Conservation (phyloP, 2,113 vertebrate genomes). For the Podocnemis expansa region DNA sequence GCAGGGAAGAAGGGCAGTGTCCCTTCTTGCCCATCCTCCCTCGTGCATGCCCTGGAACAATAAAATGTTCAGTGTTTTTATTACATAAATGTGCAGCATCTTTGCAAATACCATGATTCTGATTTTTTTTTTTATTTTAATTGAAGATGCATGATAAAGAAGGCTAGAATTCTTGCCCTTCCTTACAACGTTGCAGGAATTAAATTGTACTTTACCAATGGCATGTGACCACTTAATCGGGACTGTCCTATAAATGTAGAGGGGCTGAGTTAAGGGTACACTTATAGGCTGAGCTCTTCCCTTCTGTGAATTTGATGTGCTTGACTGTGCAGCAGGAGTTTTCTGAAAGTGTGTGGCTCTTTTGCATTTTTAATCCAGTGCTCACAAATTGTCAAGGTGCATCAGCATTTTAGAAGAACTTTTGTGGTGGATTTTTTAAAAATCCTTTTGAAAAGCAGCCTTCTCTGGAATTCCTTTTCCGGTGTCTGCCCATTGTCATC, state of each 20-base stretch:
- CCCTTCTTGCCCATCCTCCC: neutral
- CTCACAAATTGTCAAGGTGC: neutral
- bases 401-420: neutral
- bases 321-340: neutral
- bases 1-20: neutral
- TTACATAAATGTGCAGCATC: conserved; percentile 1
- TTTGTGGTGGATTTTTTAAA: neutral
- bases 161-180: neutral
- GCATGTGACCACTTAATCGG: neutral
- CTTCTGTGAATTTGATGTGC: neutral
- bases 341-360: neutral
- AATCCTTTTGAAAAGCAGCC: neutral
- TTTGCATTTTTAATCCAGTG: neutral
- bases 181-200: neutral
- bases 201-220: neutral
- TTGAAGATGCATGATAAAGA: neutral
- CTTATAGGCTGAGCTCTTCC: neutral
- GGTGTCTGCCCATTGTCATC: neutral
- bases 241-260: neutral
- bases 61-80: neutral
- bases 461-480: neutral
- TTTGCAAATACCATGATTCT: neutral
- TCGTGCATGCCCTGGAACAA: neutral
- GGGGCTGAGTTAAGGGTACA: neutral
- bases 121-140: too few relatives aligned